Conservation (phyloP, 37 sponge, comb jelly and placozoan genomes). For the Geodia barretti region DNA sequence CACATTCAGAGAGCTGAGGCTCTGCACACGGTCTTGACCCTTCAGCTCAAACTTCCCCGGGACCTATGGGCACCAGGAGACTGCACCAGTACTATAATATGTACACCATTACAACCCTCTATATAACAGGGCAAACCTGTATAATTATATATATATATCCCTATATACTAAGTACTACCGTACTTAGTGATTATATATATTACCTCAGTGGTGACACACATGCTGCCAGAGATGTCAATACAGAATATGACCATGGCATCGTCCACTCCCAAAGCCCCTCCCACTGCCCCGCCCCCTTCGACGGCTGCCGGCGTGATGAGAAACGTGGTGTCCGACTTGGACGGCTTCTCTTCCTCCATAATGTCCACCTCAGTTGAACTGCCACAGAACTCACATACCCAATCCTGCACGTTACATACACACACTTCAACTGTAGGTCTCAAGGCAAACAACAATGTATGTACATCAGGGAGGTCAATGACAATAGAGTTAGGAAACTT, state of each 20-base stretch:
- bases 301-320: slow-evolving; percentile 58
- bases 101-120: not conserved
- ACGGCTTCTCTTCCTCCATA: slow-evolving; percentile 78
- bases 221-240: slow-evolving; percentile 86
- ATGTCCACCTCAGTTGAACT: slow-evolving; percentile 68
- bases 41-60: slow-evolving; percentile 72
- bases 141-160: no score
- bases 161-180: no score
- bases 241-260: slow-evolving; percentile 80
- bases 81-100: not conserved
- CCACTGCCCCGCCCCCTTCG: slow-evolving; percentile 2
- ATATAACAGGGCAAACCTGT: not conserved
- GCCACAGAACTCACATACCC: slow-evolving; percentile 92
- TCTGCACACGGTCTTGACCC: slow-evolving; percentile 38
- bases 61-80: no score
- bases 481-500: not conserved
- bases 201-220: slow-evolving; percentile 93
- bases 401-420: slow-evolving; percentile 40
- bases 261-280: slow-evolving; percentile 18
- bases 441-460: not conserved
- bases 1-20: slow-evolving; percentile 28
- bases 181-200: no score
- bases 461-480: not conserved
- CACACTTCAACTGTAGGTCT: not conserved
- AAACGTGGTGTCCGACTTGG: slow-evolving; percentile 74